A percentile compares a stretch with the other conserved stretches of the same genome.
These are phyloP conservation scores for Murina feae DNA, from an alignment of 2,113 vertebrate species.

Conservation along the genomic window DNA sequence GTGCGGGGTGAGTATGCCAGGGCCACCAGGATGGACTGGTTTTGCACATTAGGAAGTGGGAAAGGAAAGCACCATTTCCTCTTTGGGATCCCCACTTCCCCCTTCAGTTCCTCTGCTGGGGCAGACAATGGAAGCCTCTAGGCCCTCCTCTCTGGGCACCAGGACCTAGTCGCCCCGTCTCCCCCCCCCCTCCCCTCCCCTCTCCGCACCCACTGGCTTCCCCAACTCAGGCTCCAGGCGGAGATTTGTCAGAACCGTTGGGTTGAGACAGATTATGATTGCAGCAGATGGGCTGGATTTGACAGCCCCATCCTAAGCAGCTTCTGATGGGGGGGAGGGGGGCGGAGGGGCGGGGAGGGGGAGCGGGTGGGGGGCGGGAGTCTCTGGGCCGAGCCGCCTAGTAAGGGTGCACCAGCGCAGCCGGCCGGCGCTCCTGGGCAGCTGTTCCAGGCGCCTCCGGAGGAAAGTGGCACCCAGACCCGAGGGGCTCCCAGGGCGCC, in stretches of 20 bases:
- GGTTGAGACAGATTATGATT: slow-evolving; percentile 89
- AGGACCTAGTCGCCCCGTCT: background rate
- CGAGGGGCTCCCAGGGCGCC: slow-evolving; percentile 72
- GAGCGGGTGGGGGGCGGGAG: slow-evolving; percentile 50
- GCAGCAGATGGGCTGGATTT: slow-evolving; percentile 88
- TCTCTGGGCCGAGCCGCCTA: slow-evolving; percentile 62
- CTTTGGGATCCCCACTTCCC: slow-evolving; percentile 23
- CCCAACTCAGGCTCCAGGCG: slow-evolving; percentile 80
- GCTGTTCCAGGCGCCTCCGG: slow-evolving; percentile 56
- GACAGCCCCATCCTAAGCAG: slow-evolving; percentile 78
- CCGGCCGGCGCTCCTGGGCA: slow-evolving; percentile 56
- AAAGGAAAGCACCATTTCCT: slow-evolving; percentile 48
- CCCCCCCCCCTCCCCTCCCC: slow-evolving; percentile 42
- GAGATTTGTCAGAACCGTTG: slow-evolving; percentile 88
- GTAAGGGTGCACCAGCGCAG: slow-evolving; percentile 69
- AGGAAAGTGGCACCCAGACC: slow-evolving; percentile 78
- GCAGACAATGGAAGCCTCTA: slow-evolving; percentile 81
- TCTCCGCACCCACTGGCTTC: slow-evolving; percentile 56
- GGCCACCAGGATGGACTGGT: slow-evolving; percentile 29
- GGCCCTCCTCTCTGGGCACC: slow-evolving; percentile 9
- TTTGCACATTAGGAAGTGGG: slow-evolving; percentile 76
- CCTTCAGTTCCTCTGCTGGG: slow-evolving; percentile 59
- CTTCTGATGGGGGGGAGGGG: slow-evolving; percentile 13
- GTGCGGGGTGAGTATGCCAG: slow-evolving; percentile 9
- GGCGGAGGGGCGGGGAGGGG: slow-evolving; percentile 1